phyloP scores from a whole-genome alignment of 1,140 invertebrate species.

The Pseudomyrmex flavicornis region DNA sequence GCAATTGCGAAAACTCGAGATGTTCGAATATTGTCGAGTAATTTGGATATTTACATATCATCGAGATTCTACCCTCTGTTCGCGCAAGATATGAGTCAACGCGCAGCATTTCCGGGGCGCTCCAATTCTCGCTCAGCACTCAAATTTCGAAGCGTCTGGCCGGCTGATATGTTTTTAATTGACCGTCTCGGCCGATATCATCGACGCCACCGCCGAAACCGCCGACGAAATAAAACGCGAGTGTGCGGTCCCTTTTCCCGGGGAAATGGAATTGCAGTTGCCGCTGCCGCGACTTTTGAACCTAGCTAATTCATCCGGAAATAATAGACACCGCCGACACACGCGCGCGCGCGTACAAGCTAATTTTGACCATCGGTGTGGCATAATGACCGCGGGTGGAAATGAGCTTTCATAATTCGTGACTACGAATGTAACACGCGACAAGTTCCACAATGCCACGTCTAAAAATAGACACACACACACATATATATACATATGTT shows the following conservation, averaged over 20 bases:
- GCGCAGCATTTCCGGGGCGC: slow-evolving; percentile 2
- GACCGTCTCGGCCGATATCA: slow-evolving; percentile 52
- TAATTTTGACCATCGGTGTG: slow-evolving; percentile 43
- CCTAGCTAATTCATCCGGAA: slow-evolving; percentile 44
- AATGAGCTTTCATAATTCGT: slow-evolving; percentile 63
- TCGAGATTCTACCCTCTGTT: neutral
- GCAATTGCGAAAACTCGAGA: neutral
- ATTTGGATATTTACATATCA: neutral
- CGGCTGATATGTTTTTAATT: slow-evolving; percentile 62
- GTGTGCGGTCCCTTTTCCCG: slow-evolving; percentile 23
- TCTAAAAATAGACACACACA: neutral
- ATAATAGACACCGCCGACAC: slow-evolving; percentile 52
- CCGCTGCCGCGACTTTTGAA: slow-evolving; percentile 42
- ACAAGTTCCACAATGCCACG: neutral
- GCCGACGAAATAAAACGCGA: slow-evolving; percentile 48
- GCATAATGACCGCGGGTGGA: slow-evolving; percentile 28
- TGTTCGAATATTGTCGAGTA: neutral
- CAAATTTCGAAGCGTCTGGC: slow-evolving; percentile 33
- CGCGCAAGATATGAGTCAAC: neutral
- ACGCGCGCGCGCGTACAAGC: slow-evolving; percentile 7
- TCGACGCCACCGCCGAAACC: slow-evolving; percentile 46
- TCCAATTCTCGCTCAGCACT: slow-evolving; percentile 39
- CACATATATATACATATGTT: too few species aligned
- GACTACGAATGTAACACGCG: slow-evolving; percentile 18
- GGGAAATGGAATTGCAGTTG: slow-evolving; percentile 54